Percentiles rank a stretch among this genome's conserved stretches.
phyloP scores from a whole-genome alignment of 1,140 invertebrate species.

The Drosophila lacteicornis region DNA sequence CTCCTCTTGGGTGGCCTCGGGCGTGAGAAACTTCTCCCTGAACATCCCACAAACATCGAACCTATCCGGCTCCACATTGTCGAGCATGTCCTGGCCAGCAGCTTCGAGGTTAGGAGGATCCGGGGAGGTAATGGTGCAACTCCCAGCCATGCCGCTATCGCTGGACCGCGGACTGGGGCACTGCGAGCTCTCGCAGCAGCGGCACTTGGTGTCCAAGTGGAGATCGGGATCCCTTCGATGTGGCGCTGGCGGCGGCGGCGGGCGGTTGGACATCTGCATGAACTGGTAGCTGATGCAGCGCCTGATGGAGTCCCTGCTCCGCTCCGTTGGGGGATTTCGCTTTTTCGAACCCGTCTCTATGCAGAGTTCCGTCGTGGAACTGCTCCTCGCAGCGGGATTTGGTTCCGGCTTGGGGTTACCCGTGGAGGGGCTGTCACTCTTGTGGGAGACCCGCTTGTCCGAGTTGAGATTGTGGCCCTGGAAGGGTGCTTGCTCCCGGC shows the following conservation, averaged over 20 bases:
- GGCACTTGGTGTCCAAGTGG: conserved; percentile 85
- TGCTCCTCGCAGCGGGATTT: conserved; percentile 27
- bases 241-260: conserved; percentile 21
- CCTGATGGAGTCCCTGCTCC: conserved; percentile 65
- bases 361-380: conserved; percentile 67
- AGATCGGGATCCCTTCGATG: conserved; percentile 39
- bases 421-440: conserved; percentile 58
- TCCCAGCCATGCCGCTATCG: conserved; percentile 92
- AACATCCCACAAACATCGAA: conserved; percentile 83
- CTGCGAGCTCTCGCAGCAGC: conserved; percentile 87
- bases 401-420: conserved; percentile 27
- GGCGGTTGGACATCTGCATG: conserved; percentile 72
- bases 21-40: conserved; percentile 79
- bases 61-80: conserved; percentile 61
- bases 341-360: conserved; percentile 52
- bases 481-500: conserved; percentile 62
- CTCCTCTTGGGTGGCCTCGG: conserved; percentile 65
- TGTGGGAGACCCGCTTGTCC: conserved; percentile 64
- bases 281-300: conserved; percentile 86
- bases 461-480: conserved; percentile 27
- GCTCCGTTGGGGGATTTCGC: background rate
- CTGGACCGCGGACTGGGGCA: conserved; percentile 90
- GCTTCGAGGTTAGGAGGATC: conserved; percentile 85
- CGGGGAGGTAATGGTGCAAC: conserved; percentile 89
- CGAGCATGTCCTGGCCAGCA: conserved; percentile 37